Evolutionary conservation across 2,113 vertebrate genomes (phyloP), one percentile per base, ranked within the genome.

Genomic region (Synchiropus splendidus): DNA sequence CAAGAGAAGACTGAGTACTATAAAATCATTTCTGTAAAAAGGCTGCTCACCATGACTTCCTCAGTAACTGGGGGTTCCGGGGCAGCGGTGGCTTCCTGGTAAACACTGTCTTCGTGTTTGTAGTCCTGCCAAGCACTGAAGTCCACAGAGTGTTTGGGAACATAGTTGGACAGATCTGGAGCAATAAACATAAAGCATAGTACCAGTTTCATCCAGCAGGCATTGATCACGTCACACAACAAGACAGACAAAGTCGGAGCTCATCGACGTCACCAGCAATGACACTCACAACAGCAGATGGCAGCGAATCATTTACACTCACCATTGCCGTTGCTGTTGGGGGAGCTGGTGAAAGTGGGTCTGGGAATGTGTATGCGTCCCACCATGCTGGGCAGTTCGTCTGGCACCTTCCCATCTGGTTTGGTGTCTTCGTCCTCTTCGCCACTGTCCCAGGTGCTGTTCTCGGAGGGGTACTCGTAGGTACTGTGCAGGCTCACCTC

Each of bases 381-480:
- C 68, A 83, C 75, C 72, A 80, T 81, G 51, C 77, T 81, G 0
- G 74, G 78, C 58, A 61, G 66, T 33, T 78, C 68, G 11, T 72
- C 63, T 4, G 41, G 15, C 30, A 45, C 58, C 31, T 70, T 79
- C 72, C 0, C 70, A 35, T 52, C 83, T 42, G 0, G 68, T 51
- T 32, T 39, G 36, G 0, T 51, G 69, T 47, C 77, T 2, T 79
- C 72, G 2, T 84, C 87, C 21, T 86, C 86, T 1, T 88, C 84
- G 0, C 62, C 86, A 6, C 87, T 89, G 67, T 88, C 89, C 61
- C 75, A 89, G 45, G 80, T 59, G 1, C 88, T 93, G 80, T 64
- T 89, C 75, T 98, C 95, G 0, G 94, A 91, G 0, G 95, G 95
- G 56, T 98, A 98, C 67, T 97, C 95, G 2, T 90, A 95, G 1